Base-by-base conservation (phyloP, 2,797 vertebrate species). In the Typhlichthys eigenmanni region DNA sequence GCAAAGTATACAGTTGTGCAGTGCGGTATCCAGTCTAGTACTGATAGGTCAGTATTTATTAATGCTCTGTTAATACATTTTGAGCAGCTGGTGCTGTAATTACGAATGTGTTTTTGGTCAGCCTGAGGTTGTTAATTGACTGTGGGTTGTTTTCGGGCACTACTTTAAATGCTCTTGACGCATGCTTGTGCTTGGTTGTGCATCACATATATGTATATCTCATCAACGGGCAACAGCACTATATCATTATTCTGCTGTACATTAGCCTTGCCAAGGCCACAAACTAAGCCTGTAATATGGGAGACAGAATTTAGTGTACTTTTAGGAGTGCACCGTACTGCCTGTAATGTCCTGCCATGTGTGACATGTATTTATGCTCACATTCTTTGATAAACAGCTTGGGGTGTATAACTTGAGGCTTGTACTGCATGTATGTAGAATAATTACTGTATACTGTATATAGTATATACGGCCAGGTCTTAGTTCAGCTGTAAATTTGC, bases 401-500 rank as follows among this genome's bases (percentile, higher is more conserved):
- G 72, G 54, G 64, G 62, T 43, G 12, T 67, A 64, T 64, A 77
- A 78, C 75, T 75, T 52, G 47, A 66, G 62, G 60, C 69, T 78
- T 58, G 64, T 64, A 66, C 59, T 6, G 57, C 64, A 45, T 62
- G 65, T 60, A 54, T 57, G 56, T 69, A 32, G 7, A 43, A 43
- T 43, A 43, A 43, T 43, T 43, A 75, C 47, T 55, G 55, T 11
- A 58, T 81, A 73, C 68, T 52, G 79, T 69, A 76, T 78, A 17
- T 1, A 17, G 17, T 17, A 72, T 74, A 72, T 69, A 76, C 71
- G 64, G 68, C 66, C 81, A 74, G 60, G 54, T 82, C 78, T 74
- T 82, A 83, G 78, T 77, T 77, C 79, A 84, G 76, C 76, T 70
- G 73, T 81, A 83, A 82, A 59, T 63, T 64, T 49, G 66, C 68